Evolutionary conservation across 1,140 invertebrate species (phyloP).

Genomic region (Heliothis subflexa): DNA sequence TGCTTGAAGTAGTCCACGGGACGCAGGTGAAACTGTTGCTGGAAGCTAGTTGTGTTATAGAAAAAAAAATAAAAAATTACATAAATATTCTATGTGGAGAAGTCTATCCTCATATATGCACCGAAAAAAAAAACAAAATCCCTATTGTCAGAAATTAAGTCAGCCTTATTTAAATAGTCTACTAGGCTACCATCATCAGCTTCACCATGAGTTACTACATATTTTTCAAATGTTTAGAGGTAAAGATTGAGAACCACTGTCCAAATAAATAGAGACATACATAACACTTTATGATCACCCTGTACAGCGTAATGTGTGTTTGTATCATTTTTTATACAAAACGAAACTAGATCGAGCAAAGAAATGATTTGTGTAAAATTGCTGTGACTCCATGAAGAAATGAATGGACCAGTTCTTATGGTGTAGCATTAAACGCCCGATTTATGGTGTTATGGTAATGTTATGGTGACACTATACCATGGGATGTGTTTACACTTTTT

Average conservation of each 20-base stretch:
- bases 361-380: slow-evolving; percentile 32
- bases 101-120: too few species aligned
- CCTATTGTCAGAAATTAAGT: neutral
- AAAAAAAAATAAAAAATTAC: too few species aligned
- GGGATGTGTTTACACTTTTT: neutral
- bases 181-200: too few species aligned
- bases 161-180: too few species aligned
- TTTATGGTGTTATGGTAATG: slow-evolving; percentile 7
- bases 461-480: neutral
- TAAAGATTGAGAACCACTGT: slow-evolving; percentile 1
- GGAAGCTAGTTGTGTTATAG: too few species aligned
- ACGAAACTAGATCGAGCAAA: slow-evolving; percentile 28
- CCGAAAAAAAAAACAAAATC: neutral
- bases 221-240: neutral
- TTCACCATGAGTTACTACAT: too few species aligned
- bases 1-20: too few species aligned
- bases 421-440: neutral
- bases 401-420: slow-evolving; percentile 17
- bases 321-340: slow-evolving; percentile 24
- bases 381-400: neutral
- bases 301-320: slow-evolving; percentile 33
- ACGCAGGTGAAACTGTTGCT: too few species aligned
- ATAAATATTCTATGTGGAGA: too few species aligned
- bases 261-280: slow-evolving; percentile 36
- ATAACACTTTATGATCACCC: slow-evolving; percentile 25